phyloP scores from a whole-genome alignment of 2,888 invertebrate genomes.

The Campopleginae sp. region DNA sequence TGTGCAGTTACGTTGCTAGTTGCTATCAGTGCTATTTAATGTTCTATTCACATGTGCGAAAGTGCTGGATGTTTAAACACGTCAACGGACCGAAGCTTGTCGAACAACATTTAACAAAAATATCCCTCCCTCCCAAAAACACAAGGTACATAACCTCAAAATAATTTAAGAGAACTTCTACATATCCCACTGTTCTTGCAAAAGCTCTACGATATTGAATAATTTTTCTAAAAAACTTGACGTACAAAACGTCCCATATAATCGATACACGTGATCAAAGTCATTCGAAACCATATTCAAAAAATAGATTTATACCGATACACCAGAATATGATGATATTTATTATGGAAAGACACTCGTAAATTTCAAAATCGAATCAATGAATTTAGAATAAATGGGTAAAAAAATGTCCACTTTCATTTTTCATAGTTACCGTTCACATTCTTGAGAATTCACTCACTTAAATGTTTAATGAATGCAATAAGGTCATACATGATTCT shows the following conservation, averaged over 20 bases:
- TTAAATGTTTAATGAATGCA: no score
- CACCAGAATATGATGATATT: neutral
- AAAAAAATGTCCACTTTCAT: neutral
- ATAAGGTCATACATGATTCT: no score
- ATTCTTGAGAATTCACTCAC: no score
- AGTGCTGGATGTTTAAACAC: neutral
- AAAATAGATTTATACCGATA: neutral
- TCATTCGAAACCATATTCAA: neutral
- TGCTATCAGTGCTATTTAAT: neutral
- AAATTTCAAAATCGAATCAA: neutral
- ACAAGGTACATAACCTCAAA: constrained; percentile 53
- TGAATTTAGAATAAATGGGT: neutral
- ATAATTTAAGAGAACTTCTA: neutral
- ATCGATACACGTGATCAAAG: neutral
- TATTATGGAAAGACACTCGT: neutral
- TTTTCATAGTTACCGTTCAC: no score
- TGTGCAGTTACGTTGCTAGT: neutral
- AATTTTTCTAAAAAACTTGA: neutral
- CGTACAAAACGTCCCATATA: neutral
- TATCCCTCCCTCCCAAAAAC: constrained; percentile 6
- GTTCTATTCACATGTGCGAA: neutral
- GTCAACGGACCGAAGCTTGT: neutral
- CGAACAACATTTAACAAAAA: constrained; percentile 16
- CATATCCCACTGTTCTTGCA: neutral
- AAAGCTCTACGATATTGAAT: neutral